A percentile compares a stretch with the other conserved stretches of the same genome.
These are phyloP conservation scores for Neodiprion lecontei DNA, from an alignment of 1,140 invertebrate species.

Conservation along the genomic window DNA sequence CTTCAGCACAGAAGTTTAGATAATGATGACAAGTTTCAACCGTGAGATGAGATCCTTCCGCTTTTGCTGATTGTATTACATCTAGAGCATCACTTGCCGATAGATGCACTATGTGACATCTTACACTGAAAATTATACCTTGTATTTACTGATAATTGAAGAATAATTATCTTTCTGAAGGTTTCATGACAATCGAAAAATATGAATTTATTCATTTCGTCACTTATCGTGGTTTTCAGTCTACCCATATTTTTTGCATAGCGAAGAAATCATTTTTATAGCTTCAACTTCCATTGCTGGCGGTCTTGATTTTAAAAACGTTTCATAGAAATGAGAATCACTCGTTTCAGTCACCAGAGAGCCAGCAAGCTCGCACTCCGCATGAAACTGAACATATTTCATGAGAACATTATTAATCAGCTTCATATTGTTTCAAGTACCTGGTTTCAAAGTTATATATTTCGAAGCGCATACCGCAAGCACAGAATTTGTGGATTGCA, in stretches of 20 bases:
- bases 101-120: slow-evolving; percentile 77
- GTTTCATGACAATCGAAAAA: slow-evolving; percentile 16
- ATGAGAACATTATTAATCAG: background rate
- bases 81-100: slow-evolving; percentile 68
- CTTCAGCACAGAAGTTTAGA: slow-evolving; percentile 68
- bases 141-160: slow-evolving; percentile 17
- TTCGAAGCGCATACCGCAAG: slow-evolving; percentile 63
- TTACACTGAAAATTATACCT: slow-evolving; percentile 56
- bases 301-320: slow-evolving; percentile 71
- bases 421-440: slow-evolving; percentile 7
- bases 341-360: slow-evolving; percentile 32
- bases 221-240: slow-evolving; percentile 21
- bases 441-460: background rate
- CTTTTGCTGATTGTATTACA: slow-evolving; percentile 56
- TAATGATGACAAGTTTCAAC: slow-evolving; percentile 80
- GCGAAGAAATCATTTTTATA: slow-evolving; percentile 65
- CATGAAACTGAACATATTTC: slow-evolving; percentile 67
- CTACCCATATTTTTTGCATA: slow-evolving; percentile 67
- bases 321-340: slow-evolving; percentile 66
- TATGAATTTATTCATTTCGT: background rate
- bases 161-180: slow-evolving; percentile 9
- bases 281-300: slow-evolving; percentile 72
- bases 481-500: slow-evolving; percentile 64
- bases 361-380: slow-evolving; percentile 62
- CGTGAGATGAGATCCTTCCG: slow-evolving; percentile 61